These are phyloP conservation scores for Hafferia zeledoni DNA, from an alignment of 2,797 vertebrate species.

Conservation along the genomic window DNA sequence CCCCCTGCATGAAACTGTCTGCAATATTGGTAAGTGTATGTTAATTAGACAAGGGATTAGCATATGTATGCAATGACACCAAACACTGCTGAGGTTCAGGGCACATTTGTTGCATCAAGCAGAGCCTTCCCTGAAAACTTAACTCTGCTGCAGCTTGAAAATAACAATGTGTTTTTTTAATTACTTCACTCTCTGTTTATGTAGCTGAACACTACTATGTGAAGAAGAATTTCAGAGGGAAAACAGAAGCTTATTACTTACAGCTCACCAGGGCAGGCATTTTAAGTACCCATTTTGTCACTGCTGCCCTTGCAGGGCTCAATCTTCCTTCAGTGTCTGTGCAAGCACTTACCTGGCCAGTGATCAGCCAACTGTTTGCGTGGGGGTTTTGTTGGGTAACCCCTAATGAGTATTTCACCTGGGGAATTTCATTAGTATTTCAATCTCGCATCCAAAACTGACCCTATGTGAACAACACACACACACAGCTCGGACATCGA, in stretches of 20 bases:
- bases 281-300: neutral
- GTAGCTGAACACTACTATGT: neutral
- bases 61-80: neutral
- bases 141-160: neutral
- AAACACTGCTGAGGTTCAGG: neutral
- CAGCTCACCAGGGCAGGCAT: neutral
- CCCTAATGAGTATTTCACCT: neutral
- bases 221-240: neutral
- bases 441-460: neutral
- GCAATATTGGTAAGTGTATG: neutral
- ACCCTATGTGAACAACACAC: rapidly evolving
- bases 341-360: neutral
- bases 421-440: neutral
- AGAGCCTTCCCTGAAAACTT: neutral
- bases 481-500: rapidly evolving
- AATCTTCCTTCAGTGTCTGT: neutral
- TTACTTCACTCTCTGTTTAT: neutral
- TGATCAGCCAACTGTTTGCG: neutral
- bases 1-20: neutral
- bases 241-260: neutral
- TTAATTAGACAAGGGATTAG: neutral
- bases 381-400: rapidly evolving
- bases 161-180: rapidly evolving
- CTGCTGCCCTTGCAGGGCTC: neutral
- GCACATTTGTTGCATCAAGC: neutral